A percentile compares a stretch with the other conserved stretches of the same genome.
These are phyloP conservation scores for Melanophora roralis DNA, from an alignment of 2,888 invertebrate species.

Conservation along the genomic window DNA sequence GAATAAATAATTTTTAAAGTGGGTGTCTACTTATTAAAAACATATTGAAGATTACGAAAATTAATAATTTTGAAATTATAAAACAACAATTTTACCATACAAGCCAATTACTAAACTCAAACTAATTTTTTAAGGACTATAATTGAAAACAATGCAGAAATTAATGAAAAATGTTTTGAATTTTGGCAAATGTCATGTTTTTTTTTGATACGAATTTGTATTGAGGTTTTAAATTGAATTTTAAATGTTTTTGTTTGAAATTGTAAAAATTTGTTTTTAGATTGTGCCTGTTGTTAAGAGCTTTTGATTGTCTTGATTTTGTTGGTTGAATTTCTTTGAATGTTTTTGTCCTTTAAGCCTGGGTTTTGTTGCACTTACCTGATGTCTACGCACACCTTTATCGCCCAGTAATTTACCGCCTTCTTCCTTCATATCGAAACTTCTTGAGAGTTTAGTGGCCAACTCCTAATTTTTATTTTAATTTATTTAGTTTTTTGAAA, in stretches of 20 bases:
- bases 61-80: too few relatives aligned
- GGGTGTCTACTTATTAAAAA: not conserved
- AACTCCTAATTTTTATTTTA: conserved; percentile 82
- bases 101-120: conserved; percentile 53
- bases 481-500: conserved; percentile 56
- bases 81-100: conserved; percentile 42
- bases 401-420: conserved; percentile 84
- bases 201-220: conserved; percentile 2
- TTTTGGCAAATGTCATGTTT: conserved; percentile 35
- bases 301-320: not conserved
- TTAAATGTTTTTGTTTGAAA: not conserved
- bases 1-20: conserved; percentile 36
- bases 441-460: conserved; percentile 90
- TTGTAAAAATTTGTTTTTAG: not conserved
- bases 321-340: not conserved
- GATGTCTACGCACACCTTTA: conserved; percentile 83
- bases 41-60: too few relatives aligned
- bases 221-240: not conserved
- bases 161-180: conserved; percentile 5
- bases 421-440: conserved; percentile 93
- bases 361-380: conserved; percentile 73
- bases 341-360: not conserved
- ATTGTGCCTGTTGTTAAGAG: conserved; percentile 29
- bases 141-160: not conserved
- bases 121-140: not conserved